phyloP scores from a whole-genome alignment of 2,888 invertebrate species.

The Resseliella maxima region DNA sequence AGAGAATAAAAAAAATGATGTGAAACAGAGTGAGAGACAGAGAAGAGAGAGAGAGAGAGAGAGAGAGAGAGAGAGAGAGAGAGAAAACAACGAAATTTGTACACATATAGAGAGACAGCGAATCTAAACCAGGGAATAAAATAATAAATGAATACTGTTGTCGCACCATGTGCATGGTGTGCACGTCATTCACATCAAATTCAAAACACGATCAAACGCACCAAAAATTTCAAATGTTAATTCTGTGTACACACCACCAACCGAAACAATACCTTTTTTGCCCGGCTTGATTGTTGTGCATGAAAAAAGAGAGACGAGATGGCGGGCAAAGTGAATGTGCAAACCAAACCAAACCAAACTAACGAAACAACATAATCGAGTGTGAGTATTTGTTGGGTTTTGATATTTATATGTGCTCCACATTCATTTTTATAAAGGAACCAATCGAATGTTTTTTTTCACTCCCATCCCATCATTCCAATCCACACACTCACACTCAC shows the following conservation, averaged over 20 bases:
- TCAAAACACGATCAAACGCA: conserved; percentile 34
- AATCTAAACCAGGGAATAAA: background rate
- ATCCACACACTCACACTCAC: too few species aligned
- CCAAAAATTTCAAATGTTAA: conserved; percentile 31
- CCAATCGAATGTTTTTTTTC: background rate
- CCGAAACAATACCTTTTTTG: conserved; percentile 30
- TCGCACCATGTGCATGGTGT: conserved; percentile 16
- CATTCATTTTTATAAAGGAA: background rate
- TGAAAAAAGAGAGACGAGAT: background rate
- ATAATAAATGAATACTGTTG: background rate
- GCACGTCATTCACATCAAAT: conserved; percentile 44
- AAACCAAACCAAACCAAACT: too few species aligned
- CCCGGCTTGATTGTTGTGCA: background rate
- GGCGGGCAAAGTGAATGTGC: background rate
- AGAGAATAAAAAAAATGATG: too few species aligned
- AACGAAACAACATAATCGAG: too few species aligned
- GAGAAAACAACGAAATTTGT: too few species aligned
- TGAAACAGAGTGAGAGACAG: too few species aligned
- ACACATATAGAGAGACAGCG: too few species aligned
- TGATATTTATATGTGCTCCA: conserved; percentile 22
- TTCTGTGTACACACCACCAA: conserved; percentile 5
- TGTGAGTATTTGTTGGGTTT: background rate
- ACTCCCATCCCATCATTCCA: background rate
- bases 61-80: too few species aligned
- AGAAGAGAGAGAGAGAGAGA: too few species aligned